Evolutionary conservation across 2,888 invertebrate species (phyloP).

Genomic region (Sarcophaga subvicina): DNA sequence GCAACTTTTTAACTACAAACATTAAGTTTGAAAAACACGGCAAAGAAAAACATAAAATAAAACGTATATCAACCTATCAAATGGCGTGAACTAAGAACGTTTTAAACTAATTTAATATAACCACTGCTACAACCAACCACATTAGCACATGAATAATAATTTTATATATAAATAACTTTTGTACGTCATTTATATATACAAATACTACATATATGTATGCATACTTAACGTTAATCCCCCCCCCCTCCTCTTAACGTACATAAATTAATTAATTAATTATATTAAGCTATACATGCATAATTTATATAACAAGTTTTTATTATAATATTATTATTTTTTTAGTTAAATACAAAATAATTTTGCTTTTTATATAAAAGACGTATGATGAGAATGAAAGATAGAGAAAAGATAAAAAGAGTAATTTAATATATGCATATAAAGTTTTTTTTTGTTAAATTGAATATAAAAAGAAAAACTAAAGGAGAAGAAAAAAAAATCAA

Average conservation of each 20-base stretch:
- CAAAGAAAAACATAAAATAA: background rate
- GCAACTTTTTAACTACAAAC: background rate
- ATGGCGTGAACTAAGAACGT: background rate
- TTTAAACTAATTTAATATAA: conserved; percentile 47
- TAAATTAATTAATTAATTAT: conserved; percentile 57
- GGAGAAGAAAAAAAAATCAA: conserved; percentile 28
- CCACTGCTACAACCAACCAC: conserved; percentile 60
- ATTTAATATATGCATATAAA: conserved; percentile 45
- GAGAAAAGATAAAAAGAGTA: conserved; percentile 12
- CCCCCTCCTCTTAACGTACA: conserved; percentile 55
- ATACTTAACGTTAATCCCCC: conserved; percentile 59
- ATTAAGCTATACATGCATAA: conserved; percentile 61
- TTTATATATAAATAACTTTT: conserved; percentile 48
- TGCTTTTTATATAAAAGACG: conserved; percentile 66
- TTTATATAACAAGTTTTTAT: conserved; percentile 63
- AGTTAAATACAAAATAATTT: conserved; percentile 63
- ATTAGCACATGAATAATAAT: conserved; percentile 55
- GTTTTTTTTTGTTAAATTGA: conserved; percentile 45
- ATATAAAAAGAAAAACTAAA: conserved; percentile 50
- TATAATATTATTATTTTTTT: conserved; percentile 55
- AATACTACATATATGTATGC: conserved; percentile 40
- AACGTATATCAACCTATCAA: background rate
- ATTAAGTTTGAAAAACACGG: conserved; percentile 1
- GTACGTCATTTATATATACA: conserved; percentile 50
- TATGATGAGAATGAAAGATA: conserved; percentile 43